Conservation (phyloP, 2,113 vertebrate genomes). For the Hippolais icterina region DNA sequence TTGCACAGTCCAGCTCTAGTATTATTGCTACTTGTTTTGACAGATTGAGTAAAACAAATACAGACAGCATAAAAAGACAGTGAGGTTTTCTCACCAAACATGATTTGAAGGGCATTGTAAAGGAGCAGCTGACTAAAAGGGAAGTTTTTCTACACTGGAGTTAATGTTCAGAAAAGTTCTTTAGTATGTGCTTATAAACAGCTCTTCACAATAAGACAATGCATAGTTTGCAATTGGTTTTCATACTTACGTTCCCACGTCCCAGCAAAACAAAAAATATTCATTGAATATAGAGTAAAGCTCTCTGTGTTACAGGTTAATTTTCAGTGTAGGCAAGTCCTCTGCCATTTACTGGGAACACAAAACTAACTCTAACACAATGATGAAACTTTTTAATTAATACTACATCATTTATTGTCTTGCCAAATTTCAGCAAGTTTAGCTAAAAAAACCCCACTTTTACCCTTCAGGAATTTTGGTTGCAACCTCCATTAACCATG, state of each 20-base stretch:
- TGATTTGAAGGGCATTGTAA: constrained; percentile 14
- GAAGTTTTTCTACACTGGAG: neutral
- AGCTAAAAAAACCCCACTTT: rapidly evolving
- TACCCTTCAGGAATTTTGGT: neutral
- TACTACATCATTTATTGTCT: neutral
- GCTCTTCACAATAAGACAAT: neutral
- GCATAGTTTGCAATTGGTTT: neutral
- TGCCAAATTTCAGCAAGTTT: neutral
- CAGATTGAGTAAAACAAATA: constrained; percentile 29
- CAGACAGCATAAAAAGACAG: neutral
- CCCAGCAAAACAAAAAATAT: neutral
- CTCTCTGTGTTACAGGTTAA: neutral
- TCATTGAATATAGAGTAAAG: neutral
- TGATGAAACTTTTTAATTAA: neutral
- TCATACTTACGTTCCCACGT: neutral
- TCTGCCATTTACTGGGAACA: neutral
- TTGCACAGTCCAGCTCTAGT: neutral
- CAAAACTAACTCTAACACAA: neutral
- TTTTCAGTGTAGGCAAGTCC: neutral
- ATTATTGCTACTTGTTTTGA: neutral
- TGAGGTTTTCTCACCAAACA: neutral
- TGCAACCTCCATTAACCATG: neutral
- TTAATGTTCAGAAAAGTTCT: neutral
- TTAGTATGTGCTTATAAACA: neutral
- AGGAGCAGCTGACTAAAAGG: neutral